Base-by-base conservation (phyloP, 2,888 invertebrate genomes). In the Hartigia nigra region DNA sequence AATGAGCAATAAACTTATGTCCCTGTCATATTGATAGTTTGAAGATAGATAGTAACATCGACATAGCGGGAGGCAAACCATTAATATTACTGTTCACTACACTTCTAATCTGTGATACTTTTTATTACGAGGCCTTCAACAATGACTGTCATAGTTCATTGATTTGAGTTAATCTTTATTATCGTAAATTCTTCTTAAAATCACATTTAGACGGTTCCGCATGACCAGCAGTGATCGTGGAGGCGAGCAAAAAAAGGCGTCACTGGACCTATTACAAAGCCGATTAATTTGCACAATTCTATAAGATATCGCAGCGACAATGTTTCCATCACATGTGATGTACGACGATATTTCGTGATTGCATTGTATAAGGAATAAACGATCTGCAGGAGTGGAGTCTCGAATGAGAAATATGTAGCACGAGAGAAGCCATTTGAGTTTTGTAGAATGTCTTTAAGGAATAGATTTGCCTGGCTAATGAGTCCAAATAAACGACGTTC, bases 1-100 rank as follows among this genome's bases (percentile, higher is more conserved):
- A 89, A 89, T 90, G 87, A 89, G 89, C 87, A 87, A 89, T 89
- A 88, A 90, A 88, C 87, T 87, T 85, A 88, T 87, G 84, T 88
- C 87, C 84, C 84, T 86, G 83, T 82, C 81, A 82, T 72, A 72
- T 23, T 31, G 34, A 34, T 34, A 34, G 72, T 12, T 31, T 23
- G 12, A 80, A 80, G 82, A 81, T 84, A 72, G 88, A 89, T 88
- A 88, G 85, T 86, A 72, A 12, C 85, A 84, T 76, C 81, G 82
- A 84, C 83, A 80, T 81, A 85, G 83, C 84, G 83, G 82, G 84
- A 85, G 84, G 81, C 83, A 82, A 79, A 86, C 87, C 87, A 88
- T 90, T 88, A 89, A 89, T 87, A 88, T 88, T 86, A 86, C 85
- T 88, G 87, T 87, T 89, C 88, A 87, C 87, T 86, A 86, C 85